These are phyloP conservation scores for Eulemur rufifrons DNA, from an alignment of 2,113 vertebrate species.

Conservation along the genomic window DNA sequence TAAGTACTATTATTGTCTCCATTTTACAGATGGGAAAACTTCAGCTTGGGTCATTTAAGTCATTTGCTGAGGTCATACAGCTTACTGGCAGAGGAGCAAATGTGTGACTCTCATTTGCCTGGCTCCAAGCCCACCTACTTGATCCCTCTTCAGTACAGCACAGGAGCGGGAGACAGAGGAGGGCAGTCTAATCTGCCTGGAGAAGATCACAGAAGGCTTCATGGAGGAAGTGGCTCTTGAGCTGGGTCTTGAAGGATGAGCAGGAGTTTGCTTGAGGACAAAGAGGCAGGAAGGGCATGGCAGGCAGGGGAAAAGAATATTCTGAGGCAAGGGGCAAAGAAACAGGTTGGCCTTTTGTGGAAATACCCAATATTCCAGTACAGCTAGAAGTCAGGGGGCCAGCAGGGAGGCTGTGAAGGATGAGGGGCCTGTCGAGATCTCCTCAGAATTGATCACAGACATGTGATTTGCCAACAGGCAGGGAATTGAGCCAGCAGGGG, in stretches of 20 bases:
- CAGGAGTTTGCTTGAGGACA: constrained; percentile 47
- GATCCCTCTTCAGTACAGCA: background rate
- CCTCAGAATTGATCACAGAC: background rate
- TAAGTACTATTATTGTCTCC: background rate
- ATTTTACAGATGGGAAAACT: background rate
- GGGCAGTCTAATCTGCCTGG: background rate
- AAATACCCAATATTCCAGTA: background rate
- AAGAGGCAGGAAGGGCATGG: background rate
- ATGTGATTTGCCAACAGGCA: background rate
- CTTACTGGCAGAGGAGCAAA: background rate
- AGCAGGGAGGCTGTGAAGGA: background rate
- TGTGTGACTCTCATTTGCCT: background rate
- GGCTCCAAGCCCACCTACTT: background rate
- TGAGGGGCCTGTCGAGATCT: background rate
- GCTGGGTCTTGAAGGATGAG: constrained; percentile 21
- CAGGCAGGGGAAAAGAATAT: background rate
- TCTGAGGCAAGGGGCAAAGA: background rate
- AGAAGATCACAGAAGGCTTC: background rate
- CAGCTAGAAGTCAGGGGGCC: background rate
- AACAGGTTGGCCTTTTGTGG: background rate
- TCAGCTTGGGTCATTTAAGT: background rate
- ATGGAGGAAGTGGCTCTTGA: background rate
- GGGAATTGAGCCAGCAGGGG: background rate
- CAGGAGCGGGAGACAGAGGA: background rate
- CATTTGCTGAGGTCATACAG: background rate